phyloP scores from a whole-genome alignment of 2,888 invertebrate species.

The Plagiodera versicolora region DNA sequence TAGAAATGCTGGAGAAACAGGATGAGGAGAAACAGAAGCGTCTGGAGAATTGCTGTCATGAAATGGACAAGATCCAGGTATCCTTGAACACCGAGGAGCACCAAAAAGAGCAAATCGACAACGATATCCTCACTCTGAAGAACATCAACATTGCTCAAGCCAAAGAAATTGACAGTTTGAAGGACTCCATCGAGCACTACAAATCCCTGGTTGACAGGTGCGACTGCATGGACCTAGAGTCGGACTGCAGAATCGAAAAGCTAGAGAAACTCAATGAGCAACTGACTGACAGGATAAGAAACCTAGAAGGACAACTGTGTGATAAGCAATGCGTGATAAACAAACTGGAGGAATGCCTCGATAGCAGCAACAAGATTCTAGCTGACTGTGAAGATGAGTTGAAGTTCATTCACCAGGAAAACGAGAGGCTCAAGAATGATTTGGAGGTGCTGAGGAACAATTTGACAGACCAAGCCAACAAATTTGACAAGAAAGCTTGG shows the following conservation, averaged over 20 bases:
- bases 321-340: constrained; percentile 19
- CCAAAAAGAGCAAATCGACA: neutral
- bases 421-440: constrained; percentile 15
- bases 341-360: constrained; percentile 27
- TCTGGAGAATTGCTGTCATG: constrained; percentile 7
- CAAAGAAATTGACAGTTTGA: neutral
- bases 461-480: constrained; percentile 6
- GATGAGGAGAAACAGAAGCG: constrained; percentile 12
- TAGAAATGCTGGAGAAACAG: constrained; percentile 6
- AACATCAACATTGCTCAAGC: constrained; percentile 1
- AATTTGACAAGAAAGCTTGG: constrained; percentile 13
- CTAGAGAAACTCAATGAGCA: neutral
- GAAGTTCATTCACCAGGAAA: constrained; percentile 19
- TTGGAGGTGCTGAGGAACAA: constrained; percentile 6
- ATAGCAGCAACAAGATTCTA: constrained; percentile 26
- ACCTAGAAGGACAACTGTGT: constrained; percentile 16
- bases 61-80: constrained; percentile 4
- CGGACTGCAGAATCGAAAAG: neutral
- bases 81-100: neutral
- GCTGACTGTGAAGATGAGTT: constrained; percentile 26
- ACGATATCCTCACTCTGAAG: neutral
- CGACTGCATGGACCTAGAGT: neutral
- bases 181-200: neutral
- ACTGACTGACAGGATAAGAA: constrained; percentile 7
- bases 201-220: neutral